These are phyloP conservation scores for Aplochiton taeniatus DNA, from an alignment of 2,797 vertebrate species.

Conservation along the genomic window DNA sequence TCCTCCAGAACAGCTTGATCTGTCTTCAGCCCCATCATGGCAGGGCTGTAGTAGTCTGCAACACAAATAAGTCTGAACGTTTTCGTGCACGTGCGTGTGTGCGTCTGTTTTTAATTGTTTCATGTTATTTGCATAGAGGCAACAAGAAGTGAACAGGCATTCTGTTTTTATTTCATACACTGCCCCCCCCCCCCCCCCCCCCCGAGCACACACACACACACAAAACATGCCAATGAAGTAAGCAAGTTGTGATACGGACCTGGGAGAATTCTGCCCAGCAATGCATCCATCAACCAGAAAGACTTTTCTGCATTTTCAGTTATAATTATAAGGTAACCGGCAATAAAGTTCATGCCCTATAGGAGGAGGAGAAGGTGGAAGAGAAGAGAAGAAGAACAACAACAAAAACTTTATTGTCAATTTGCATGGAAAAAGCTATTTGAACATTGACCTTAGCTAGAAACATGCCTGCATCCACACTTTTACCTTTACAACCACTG, in stretches of 20 bases:
- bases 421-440: too few relatives aligned
- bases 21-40: slow-evolving; percentile 90
- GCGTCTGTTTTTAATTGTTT: neutral
- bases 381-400: slow-evolving; percentile 18
- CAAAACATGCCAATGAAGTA: neutral
- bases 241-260: slow-evolving; percentile 69
- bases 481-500: too few relatives aligned
- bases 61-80: neutral
- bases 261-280: slow-evolving; percentile 88
- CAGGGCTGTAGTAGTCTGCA: slow-evolving; percentile 88
- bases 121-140: neutral
- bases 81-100: neutral
- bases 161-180: too few relatives aligned
- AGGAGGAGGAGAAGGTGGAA: slow-evolving; percentile 34
- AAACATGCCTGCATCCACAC: too few relatives aligned
- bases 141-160: too few relatives aligned
- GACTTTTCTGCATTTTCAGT: slow-evolving; percentile 92
- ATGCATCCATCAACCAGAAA: slow-evolving; percentile 94
- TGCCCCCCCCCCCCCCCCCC: too few relatives aligned
- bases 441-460: too few relatives aligned
- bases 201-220: neutral
- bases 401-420: neutral
- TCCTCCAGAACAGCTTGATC: slow-evolving; percentile 94
- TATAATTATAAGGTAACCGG: slow-evolving; percentile 92
- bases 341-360: slow-evolving; percentile 98